Evolutionary conservation across 2,888 invertebrate species (phyloP).

Genomic region (Sisyra nigra): DNA sequence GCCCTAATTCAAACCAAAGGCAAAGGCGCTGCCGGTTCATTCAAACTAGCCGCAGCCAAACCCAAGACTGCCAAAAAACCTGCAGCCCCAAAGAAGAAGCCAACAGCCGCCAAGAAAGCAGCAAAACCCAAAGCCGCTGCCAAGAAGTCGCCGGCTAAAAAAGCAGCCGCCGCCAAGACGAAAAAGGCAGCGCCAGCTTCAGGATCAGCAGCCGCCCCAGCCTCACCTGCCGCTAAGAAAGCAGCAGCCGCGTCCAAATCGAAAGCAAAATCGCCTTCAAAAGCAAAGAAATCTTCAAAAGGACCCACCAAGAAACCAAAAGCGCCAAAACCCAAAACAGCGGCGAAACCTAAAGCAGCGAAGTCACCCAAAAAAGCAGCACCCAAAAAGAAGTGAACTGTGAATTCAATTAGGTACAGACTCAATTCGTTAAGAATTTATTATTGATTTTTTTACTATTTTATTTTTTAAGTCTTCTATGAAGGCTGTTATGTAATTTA

Average conservation of each 20-base stretch:
- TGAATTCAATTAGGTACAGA: no score
- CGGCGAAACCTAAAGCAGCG: neutral
- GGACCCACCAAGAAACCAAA: neutral
- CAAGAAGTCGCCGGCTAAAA: conserved; percentile 7
- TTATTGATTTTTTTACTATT: no score
- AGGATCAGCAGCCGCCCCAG: conserved; percentile 11
- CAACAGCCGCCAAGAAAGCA: neutral
- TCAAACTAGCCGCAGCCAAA: no score
- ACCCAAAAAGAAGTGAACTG: neutral
- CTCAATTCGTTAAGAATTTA: no score
- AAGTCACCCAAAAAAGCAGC: neutral
- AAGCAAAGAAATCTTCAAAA: conserved; percentile 18
- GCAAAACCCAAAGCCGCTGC: conserved; percentile 10
- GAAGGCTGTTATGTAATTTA: no score
- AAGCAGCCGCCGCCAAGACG: conserved; percentile 17
- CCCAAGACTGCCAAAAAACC: neutral
- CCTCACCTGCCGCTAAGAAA: no score
- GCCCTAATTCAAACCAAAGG: conserved; percentile 19
- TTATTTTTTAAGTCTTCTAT: no score
- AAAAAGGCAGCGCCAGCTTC: conserved; percentile 14
- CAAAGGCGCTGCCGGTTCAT: no score
- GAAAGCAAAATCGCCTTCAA: conserved; percentile 18
- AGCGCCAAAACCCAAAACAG: neutral
- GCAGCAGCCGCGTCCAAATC: neutral
- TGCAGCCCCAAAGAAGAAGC: neutral